Base-by-base conservation (phyloP, 2,797 vertebrate genomes). In the Gymnopithys bicolor region DNA sequence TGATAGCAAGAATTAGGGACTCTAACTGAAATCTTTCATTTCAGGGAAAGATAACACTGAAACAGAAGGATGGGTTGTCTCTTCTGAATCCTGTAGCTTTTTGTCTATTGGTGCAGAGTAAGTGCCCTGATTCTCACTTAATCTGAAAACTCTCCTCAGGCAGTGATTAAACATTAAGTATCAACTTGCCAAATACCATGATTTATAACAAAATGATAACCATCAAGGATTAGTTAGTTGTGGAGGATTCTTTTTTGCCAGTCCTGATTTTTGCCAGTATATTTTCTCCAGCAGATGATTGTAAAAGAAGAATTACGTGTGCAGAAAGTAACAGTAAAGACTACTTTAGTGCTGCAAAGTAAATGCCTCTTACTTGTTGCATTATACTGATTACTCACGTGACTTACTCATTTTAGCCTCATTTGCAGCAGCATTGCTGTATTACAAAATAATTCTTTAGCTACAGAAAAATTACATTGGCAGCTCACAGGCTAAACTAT, bases 31-130 rank as follows among this genome's bases (percentile, higher is more conserved):
- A 58, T 92, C 23, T 89, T 94, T 79, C 33, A 63, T 97, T 97
- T 95, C 94, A 99, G 99, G 97, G 60, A 98, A 98, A 81, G 98
- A 97, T 68, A 98, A 98, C 82, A 97, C 96, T 89, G 99, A 99
- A 97, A 99, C 99, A 1, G 99, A 99, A 97, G 99, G 99, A 55
- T 99, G 99, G 99, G 99, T 99, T 27, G 99, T 99, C 79, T 99
- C 99, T 39, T 99, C 99, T 13, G 99, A 99, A 97, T 99, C 99
- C 49, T 99, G 99, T 95, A 99, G 99, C 97, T 99, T 99, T 98
- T 98, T 99, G 98, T 99, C 99, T 89, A 99, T 99, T 13, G 99
- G 99, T 81, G 99, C 99, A 80, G 98, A 98, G 99, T 99, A 97
- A 97, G 98, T 98, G 79, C 19, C 48, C 66, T 9, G 24, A 55